These are phyloP conservation scores for Patiria pectinifera DNA, from an alignment of 53 echinoderm and acorn worm genomes.

Conservation along the genomic window DNA sequence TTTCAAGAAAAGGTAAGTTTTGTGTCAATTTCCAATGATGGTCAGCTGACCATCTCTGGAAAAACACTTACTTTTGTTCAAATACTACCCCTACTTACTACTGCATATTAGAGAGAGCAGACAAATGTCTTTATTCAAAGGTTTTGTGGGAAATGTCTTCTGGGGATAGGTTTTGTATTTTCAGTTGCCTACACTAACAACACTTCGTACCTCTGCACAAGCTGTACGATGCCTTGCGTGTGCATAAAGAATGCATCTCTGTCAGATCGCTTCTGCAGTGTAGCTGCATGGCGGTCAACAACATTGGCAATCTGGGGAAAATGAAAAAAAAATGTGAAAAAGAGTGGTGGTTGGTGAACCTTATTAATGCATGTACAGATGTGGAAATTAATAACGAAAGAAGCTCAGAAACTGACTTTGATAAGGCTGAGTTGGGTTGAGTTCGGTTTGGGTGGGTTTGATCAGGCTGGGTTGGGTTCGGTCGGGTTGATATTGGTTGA, in stretches of 20 bases:
- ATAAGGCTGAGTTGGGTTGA: neutral
- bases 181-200: too few relatives aligned
- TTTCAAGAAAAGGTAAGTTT: too few relatives aligned
- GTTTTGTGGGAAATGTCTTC: too few relatives aligned
- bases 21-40: too few relatives aligned
- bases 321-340: neutral
- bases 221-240: constrained; percentile 97
- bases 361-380: neutral
- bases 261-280: constrained; percentile 87
- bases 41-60: too few relatives aligned
- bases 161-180: too few relatives aligned
- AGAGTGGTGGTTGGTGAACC: neutral
- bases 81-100: too few relatives aligned
- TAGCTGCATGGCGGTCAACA: constrained; percentile 94
- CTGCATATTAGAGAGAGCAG: too few relatives aligned
- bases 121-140: too few relatives aligned
- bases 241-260: constrained; percentile 97
- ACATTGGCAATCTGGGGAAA: constrained; percentile 91
- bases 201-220: constrained; percentile 85
- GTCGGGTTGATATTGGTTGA: neutral
- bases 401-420: neutral
- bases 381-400: neutral
- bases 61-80: too few relatives aligned
- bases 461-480: neutral
- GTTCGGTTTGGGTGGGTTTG: neutral